phyloP scores from a whole-genome alignment of 2,113 vertebrate species.

The Neolamprologus fasciatus region DNA sequence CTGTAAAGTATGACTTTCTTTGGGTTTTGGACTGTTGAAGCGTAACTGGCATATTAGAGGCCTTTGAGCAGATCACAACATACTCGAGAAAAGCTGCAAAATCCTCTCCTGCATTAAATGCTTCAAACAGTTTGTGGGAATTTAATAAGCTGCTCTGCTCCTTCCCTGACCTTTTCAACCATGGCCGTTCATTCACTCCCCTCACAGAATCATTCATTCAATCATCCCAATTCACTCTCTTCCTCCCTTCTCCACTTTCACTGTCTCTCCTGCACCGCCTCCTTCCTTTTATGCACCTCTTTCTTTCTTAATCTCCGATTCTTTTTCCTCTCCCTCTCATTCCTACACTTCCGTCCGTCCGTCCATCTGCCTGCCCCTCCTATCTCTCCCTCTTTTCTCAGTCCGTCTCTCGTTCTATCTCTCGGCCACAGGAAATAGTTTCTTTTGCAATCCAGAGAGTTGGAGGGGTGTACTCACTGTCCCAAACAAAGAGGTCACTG shows the following conservation, averaged over 20 bases:
- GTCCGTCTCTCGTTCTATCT: slow-evolving; percentile 44
- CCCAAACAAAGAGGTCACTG: slow-evolving; percentile 77
- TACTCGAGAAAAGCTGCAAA: neutral
- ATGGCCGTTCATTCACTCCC: slow-evolving; percentile 13
- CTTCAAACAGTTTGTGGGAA: neutral
- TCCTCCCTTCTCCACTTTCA: slow-evolving; percentile 54
- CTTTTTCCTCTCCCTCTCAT: slow-evolving; percentile 18
- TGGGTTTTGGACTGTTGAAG: neutral
- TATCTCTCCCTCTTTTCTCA: slow-evolving; percentile 32
- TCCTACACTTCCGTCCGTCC: slow-evolving; percentile 23
- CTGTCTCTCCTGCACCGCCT: slow-evolving; percentile 9
- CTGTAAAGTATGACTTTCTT: neutral
- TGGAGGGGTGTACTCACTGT: slow-evolving; percentile 61
- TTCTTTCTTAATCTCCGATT: slow-evolving; percentile 35
- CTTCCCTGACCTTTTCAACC: slow-evolving; percentile 40
- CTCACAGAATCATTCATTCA: slow-evolving; percentile 30
- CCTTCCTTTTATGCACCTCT: slow-evolving; percentile 13
- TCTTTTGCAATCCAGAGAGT: slow-evolving; percentile 54
- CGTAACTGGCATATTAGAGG: neutral
- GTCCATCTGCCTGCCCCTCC: slow-evolving; percentile 13
- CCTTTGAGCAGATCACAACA: neutral
- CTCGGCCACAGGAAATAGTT: slow-evolving; percentile 70
- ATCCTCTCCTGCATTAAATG: neutral
- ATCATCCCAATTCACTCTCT: slow-evolving; percentile 23
- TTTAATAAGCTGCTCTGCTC: neutral